Percentiles rank a stretch among this genome's conserved stretches.
phyloP scores from a whole-genome alignment of 2,797 vertebrate species.

The Macropodus opercularis region DNA sequence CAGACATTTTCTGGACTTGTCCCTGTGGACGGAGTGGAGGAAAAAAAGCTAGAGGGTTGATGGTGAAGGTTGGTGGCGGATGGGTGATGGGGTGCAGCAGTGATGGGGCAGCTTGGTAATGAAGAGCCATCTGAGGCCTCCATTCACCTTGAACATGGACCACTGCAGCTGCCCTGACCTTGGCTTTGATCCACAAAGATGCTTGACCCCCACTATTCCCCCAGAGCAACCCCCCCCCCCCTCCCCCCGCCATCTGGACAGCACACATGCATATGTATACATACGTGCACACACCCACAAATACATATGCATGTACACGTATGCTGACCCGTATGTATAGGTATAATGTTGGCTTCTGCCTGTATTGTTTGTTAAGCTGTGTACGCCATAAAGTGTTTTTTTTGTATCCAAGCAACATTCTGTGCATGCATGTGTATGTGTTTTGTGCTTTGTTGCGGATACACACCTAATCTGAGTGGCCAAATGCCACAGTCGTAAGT shows the following conservation, averaged over 20 bases:
- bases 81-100: constrained; percentile 68
- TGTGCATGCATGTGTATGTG: background rate
- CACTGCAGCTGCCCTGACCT: constrained; percentile 85
- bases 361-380: background rate
- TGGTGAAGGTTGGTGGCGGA: constrained; percentile 59
- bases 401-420: background rate
- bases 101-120: constrained; percentile 80
- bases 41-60: constrained; percentile 31
- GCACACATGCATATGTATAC: constrained; percentile 75
- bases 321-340: constrained; percentile 36
- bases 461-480: background rate
- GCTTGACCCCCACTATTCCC: constrained; percentile 81
- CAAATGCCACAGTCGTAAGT: constrained; percentile 39
- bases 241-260: constrained; percentile 80
- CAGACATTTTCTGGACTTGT: constrained; percentile 57
- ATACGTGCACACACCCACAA: constrained; percentile 58
- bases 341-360: constrained; percentile 28
- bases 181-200: constrained; percentile 86
- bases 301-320: constrained; percentile 69
- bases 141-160: constrained; percentile 86
- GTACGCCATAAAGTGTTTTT: background rate
- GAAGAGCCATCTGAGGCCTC: constrained; percentile 84
- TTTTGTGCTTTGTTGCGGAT: constrained; percentile 1
- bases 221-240: constrained; percentile 57
- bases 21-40: constrained; percentile 59